These are phyloP conservation scores for Yponomeuta plumbellus DNA, from an alignment of 2,888 invertebrate genomes.

Conservation along the genomic window DNA sequence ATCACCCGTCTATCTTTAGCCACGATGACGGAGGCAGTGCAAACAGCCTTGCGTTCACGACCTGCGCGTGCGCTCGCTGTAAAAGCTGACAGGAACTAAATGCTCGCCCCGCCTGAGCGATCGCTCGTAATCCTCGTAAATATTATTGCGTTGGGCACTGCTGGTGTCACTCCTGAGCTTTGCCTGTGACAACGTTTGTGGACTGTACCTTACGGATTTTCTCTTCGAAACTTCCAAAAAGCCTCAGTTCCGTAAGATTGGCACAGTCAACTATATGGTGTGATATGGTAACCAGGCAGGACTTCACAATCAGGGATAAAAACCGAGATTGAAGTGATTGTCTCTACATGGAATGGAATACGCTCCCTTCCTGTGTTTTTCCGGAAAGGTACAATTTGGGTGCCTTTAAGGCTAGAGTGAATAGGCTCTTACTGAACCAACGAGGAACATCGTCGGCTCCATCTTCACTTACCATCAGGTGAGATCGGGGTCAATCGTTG, in stretches of 20 bases:
- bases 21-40: not conserved
- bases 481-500: no score
- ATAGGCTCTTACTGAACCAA: no score
- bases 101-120: slow-evolving; percentile 55
- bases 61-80: slow-evolving; percentile 33
- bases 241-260: not conserved
- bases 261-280: not conserved
- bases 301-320: no score
- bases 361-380: no score
- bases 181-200: not conserved
- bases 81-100: slow-evolving; percentile 63
- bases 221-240: not conserved
- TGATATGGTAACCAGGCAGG: no score
- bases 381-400: no score
- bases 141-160: slow-evolving; percentile 24
- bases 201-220: not conserved
- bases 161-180: not conserved
- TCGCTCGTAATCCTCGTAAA: slow-evolving; percentile 55
- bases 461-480: no score
- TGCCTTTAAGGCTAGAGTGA: no score
- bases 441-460: no score
- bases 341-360: no score
- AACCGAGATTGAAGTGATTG: no score
- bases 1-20: no score
- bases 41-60: slow-evolving; percentile 12